Percentiles rank a stretch among this genome's conserved stretches.
Evolutionary conservation across 1,140 invertebrate genomes (phyloP).

Genomic region (Temnothorax nylanderi): DNA sequence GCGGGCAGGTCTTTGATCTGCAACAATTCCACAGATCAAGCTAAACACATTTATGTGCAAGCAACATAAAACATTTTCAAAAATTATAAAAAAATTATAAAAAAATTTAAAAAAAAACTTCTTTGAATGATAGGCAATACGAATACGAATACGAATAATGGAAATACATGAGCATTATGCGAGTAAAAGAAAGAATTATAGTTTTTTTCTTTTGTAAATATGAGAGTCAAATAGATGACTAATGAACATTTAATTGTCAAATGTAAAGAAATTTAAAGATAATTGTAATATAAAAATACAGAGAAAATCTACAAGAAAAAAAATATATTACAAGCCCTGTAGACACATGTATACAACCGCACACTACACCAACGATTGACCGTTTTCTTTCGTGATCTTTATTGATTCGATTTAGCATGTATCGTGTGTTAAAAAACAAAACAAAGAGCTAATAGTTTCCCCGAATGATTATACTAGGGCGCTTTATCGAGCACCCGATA

Average conservation of each 20-base stretch:
- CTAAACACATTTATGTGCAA: not conserved
- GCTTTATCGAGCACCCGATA: conserved; percentile 32
- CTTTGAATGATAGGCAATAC: too few relatives aligned
- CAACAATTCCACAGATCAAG: not conserved
- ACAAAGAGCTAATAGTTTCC: not conserved
- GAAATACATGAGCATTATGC: too few relatives aligned
- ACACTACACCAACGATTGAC: not conserved
- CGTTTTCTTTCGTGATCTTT: not conserved
- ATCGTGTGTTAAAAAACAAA: not conserved
- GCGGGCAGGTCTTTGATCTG: conserved; percentile 89
- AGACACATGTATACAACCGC: not conserved
- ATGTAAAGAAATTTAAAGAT: not conserved
- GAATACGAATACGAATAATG: too few relatives aligned
- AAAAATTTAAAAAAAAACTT: too few relatives aligned
- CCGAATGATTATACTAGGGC: not conserved
- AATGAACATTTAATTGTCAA: not conserved
- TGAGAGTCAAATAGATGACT: too few relatives aligned
- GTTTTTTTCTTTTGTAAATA: too few relatives aligned
- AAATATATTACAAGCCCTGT: too few relatives aligned
- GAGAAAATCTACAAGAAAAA: not conserved
- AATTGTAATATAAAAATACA: not conserved
- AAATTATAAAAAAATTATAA: not conserved
- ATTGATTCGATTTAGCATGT: not conserved
- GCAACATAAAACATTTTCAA: not conserved
- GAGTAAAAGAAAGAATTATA: too few relatives aligned